Base-by-base conservation (phyloP, 1,140 invertebrate species). In the Trachymyrmex cornetzi region DNA sequence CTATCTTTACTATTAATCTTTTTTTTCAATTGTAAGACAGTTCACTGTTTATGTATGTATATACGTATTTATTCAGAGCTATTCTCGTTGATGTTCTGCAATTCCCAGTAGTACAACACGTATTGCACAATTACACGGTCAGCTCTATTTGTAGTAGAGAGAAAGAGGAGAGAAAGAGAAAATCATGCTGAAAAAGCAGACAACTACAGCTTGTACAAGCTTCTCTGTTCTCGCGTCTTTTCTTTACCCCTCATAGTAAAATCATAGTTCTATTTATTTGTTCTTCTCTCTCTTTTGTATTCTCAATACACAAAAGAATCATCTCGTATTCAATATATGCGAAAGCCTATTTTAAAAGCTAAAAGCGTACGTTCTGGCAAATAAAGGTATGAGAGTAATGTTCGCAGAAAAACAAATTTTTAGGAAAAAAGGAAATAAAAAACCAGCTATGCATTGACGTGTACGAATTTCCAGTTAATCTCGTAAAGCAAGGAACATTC, bases 41-140 rank as follows among this genome's bases (percentile, higher is more conserved):
- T 50, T 16, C 16, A 11, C 14, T 19, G 30, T 38, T 5, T 53
- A 27, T 48, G 1, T 7, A 12, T 24, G 2, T 14, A 77, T 55
- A 22, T 24, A 30, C 34, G n/a, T 67, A 30, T 81, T 59, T 44
- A 38, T 71, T 57, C 19, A 0, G 61, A 7, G 14, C 38, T 82
- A 82, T 34, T 59, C 27, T 59, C 19, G 16, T 59, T 48, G 44
- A 74, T 48, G n/a, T 61, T 61, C 19, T 74, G 34, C 55, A 74
- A 16, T 84, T 84, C 3, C 34, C 38, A 72, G 64, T 27, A 57
- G 48, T 5, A 44, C 63, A 22, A 80, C 48, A 50, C n/a, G 30
- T 74, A 82, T 74, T 19, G 80, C 38, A 75, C 59, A 84, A 84
- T 84, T 84, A 63, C 80, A 75, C 19, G 75, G 55, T 34, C 27